phyloP scores from a whole-genome alignment of 2,888 invertebrate genomes.

The Sabatieria punctata region DNA sequence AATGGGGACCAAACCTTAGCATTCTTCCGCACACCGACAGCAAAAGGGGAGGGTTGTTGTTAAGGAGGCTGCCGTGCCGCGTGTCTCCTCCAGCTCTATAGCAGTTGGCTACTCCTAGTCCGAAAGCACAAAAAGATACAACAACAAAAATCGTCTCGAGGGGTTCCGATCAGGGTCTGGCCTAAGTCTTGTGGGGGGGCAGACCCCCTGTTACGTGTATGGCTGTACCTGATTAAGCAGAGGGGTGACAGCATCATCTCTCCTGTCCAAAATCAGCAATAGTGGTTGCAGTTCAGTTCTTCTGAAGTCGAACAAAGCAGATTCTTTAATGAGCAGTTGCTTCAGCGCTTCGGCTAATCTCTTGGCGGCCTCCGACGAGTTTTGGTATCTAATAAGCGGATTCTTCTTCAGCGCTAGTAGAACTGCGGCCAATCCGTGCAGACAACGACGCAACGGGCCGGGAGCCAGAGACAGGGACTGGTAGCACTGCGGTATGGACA shows the following conservation, averaged over 20 bases:
- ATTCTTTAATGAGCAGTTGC: constrained; percentile 70
- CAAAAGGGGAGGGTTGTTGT: too few species aligned
- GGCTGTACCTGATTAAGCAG: constrained; percentile 70
- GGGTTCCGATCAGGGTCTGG: too few species aligned
- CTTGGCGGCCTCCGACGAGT: constrained; percentile 64
- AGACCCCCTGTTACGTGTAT: too few species aligned
- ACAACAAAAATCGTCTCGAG: too few species aligned
- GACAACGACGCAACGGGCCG: not conserved
- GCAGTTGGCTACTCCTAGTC: too few species aligned
- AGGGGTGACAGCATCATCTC: constrained; percentile 89
- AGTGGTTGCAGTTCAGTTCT: constrained; percentile 52
- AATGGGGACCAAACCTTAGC: too few species aligned
- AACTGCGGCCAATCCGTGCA: constrained; percentile 48
- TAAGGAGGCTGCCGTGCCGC: too few species aligned
- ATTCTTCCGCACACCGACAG: too few species aligned
- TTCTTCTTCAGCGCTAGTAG: constrained; percentile 74
- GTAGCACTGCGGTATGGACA: constrained; percentile 36
- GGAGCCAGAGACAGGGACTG: constrained; percentile 21
- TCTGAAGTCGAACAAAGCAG: constrained; percentile 67
- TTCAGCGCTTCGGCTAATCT: constrained; percentile 65
- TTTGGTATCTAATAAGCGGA: constrained; percentile 71
- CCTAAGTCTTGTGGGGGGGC: too few species aligned
- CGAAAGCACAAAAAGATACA: too few species aligned
- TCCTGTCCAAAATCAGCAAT: constrained; percentile 71
- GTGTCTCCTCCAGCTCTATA: too few species aligned